Percentiles rank a stretch among this genome's conserved stretches.
Evolutionary conservation across 1,140 invertebrate genomes (phyloP).

Genomic region (Aplysia californica): DNA sequence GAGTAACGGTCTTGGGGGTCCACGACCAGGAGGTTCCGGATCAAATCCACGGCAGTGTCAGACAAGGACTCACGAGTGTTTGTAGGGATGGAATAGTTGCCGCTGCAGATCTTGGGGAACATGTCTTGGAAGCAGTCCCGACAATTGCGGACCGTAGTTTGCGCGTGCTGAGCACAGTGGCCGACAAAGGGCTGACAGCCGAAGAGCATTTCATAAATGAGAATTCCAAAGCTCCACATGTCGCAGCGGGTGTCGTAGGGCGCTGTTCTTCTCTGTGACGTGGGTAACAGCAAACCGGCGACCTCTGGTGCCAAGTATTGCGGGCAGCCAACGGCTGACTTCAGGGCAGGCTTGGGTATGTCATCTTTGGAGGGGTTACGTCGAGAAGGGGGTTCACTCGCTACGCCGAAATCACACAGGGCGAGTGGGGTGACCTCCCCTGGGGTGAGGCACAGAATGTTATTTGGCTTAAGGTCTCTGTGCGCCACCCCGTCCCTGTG

Average conservation of each 20-base stretch:
- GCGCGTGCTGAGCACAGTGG: too few species aligned
- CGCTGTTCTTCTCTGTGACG: conserved; percentile 85
- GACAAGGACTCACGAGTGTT: too few species aligned
- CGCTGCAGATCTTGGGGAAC: too few species aligned
- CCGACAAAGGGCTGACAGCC: conserved; percentile 90
- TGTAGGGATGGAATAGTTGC: too few species aligned
- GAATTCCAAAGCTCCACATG: too few species aligned
- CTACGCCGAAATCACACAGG: conserved; percentile 98
- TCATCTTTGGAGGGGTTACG: conserved; percentile 83
- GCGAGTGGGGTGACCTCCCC: conserved; percentile 92
- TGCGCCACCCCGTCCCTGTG: conserved; percentile 92
- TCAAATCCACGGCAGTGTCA: too few species aligned
- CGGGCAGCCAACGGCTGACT: conserved; percentile 79
- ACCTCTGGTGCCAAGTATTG: too few species aligned
- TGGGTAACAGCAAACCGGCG: too few species aligned
- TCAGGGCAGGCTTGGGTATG: conserved; percentile 89
- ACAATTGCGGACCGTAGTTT: too few species aligned
- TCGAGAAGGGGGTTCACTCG: too few species aligned
- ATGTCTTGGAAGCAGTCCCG: too few species aligned
- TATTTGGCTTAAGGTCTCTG: conserved; percentile 96
- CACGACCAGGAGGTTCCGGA: conserved; percentile 89
- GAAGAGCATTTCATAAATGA: too few species aligned
- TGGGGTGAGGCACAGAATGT: conserved; percentile 92
- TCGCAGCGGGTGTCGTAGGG: conserved; percentile 98
- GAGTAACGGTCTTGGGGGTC: conserved; percentile 85